Evolutionary conservation across 2,888 invertebrate species (phyloP).

Genomic region (Conus canariensis): DNA sequence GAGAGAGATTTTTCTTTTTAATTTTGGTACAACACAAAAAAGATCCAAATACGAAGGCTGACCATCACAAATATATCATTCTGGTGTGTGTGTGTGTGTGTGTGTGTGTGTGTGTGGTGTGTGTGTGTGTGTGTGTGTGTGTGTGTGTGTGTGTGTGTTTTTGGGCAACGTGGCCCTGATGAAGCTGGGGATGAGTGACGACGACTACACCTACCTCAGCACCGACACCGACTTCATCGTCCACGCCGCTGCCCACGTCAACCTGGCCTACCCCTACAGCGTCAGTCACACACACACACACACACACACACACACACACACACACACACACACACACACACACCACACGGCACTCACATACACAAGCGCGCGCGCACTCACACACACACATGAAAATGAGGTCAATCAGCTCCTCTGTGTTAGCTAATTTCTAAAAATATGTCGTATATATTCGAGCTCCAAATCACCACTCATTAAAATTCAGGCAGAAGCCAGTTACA

Average conservation of each 20-base stretch:
- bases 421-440: too few species aligned
- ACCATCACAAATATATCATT: too few species aligned
- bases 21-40: too few species aligned
- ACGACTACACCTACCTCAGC: constrained; percentile 77
- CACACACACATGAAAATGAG: background rate
- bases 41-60: too few species aligned
- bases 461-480: too few species aligned
- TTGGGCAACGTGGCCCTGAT: constrained; percentile 78
- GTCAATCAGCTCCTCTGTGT: too few species aligned
- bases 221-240: constrained; percentile 79
- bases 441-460: too few species aligned
- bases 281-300: constrained; percentile 38
- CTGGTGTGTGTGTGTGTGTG: background rate
- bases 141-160: background rate
- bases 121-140: background rate
- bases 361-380: background rate
- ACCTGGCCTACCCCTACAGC: constrained; percentile 79
- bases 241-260: constrained; percentile 79
- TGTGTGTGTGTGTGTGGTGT: background rate
- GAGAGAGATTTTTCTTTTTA: background rate
- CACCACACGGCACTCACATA: background rate
- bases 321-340: background rate
- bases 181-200: constrained; percentile 78
- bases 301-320: background rate
- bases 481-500: too few species aligned